These are phyloP conservation scores for Thera obeliscata DNA, from an alignment of 2,888 invertebrate species.

Conservation along the genomic window DNA sequence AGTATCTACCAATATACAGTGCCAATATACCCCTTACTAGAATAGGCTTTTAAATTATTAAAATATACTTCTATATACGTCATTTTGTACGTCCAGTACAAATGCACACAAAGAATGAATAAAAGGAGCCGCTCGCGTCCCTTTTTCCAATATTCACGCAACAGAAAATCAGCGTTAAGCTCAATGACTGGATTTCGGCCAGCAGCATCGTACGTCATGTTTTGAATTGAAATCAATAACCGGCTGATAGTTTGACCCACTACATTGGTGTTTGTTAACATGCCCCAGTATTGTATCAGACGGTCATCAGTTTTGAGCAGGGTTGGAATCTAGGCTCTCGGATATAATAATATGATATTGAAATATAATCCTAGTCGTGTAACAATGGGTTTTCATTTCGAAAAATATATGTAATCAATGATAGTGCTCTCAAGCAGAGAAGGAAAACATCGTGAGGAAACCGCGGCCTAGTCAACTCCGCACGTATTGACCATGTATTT, in stretches of 20 bases:
- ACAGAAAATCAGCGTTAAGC: not conserved
- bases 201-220: not conserved
- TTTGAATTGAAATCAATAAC: slow-evolving; percentile 6
- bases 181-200: not conserved
- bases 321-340: not conserved
- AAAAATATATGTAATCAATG: too few species aligned
- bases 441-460: too few species aligned
- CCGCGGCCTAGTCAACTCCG: too few species aligned
- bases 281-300: slow-evolving; percentile 5
- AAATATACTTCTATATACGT: not conserved
- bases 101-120: slow-evolving; percentile 2
- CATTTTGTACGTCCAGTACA: not conserved
- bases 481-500: too few species aligned
- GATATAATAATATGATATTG: too few species aligned
- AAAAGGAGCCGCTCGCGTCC: not conserved
- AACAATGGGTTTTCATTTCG: too few species aligned
- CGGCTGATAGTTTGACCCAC: not conserved
- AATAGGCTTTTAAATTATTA: too few species aligned
- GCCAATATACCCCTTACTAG: too few species aligned
- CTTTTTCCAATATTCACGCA: slow-evolving; percentile 1
- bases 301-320: not conserved
- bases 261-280: slow-evolving; percentile 2
- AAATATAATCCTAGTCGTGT: too few species aligned
- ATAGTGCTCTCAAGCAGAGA: too few species aligned
- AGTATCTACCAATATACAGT: too few species aligned